phyloP scores from a whole-genome alignment of 2,797 vertebrate species.

The Argentina silus region DNA sequence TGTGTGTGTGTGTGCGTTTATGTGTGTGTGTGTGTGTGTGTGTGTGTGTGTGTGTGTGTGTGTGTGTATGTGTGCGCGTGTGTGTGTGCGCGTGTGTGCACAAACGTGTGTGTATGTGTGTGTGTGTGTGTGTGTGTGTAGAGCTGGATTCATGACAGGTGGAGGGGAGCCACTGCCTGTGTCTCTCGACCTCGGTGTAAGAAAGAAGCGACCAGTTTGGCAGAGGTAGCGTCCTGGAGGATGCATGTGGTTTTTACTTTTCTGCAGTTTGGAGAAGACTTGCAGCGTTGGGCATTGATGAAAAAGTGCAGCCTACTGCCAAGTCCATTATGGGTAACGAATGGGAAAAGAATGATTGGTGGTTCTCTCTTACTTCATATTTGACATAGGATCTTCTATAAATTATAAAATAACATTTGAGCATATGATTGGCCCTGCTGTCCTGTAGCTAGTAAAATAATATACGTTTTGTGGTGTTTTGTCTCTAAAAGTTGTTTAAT shows the following conservation, averaged over 20 bases:
- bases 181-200: conserved; percentile 41
- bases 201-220: conserved; percentile 40
- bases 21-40: background rate
- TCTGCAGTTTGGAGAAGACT: conserved; percentile 33
- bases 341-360: conserved; percentile 40
- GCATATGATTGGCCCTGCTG: conserved; percentile 42
- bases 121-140: background rate
- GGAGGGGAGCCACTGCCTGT: conserved; percentile 34
- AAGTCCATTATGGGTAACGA: conserved; percentile 32
- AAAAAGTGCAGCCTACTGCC: conserved; percentile 52
- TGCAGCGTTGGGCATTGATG: conserved; percentile 38
- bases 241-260: conserved; percentile 50
- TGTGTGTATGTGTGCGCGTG: background rate
- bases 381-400: conserved; percentile 47
- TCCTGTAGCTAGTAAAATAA: conserved; percentile 30
- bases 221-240: conserved; percentile 33
- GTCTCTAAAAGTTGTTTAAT: conserved; percentile 21
- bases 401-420: conserved; percentile 43
- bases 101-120: background rate
- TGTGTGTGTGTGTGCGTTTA: background rate
- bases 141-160: conserved; percentile 37
- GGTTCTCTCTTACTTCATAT: conserved; percentile 36
- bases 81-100: background rate
- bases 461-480: conserved; percentile 4
- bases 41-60: no score